A percentile compares a stretch with the other conserved stretches of the same genome.
Conservation (phyloP, 1,140 invertebrate species). For the Medauroidea extradentata region DNA sequence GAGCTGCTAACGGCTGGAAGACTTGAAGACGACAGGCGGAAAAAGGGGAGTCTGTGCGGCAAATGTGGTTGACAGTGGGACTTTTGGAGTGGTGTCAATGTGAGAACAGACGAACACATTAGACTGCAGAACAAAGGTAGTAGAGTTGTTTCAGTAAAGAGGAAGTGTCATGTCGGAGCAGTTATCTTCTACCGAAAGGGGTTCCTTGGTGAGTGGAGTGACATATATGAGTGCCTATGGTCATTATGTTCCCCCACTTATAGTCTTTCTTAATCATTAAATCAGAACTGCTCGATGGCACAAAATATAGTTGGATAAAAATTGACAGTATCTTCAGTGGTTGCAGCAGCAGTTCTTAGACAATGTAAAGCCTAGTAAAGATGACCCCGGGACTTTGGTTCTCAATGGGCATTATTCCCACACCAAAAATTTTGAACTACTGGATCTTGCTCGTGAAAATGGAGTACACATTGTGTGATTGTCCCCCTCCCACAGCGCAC, state of each 20-base stretch:
- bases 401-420: conserved; percentile 42
- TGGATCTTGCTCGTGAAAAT: conserved; percentile 36
- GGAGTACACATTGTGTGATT: conserved; percentile 34
- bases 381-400: conserved; percentile 33
- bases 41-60: too few relatives aligned
- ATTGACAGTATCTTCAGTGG: conserved; percentile 35
- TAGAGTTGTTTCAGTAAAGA: conserved; percentile 30
- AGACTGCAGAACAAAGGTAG: too few relatives aligned
- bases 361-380: conserved; percentile 16
- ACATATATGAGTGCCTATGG: too few relatives aligned
- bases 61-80: too few relatives aligned
- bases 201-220: too few relatives aligned
- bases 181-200: too few relatives aligned
- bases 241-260: conserved; percentile 35
- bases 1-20: too few relatives aligned
- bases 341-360: conserved; percentile 33
- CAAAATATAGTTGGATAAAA: conserved; percentile 34
- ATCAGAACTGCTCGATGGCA: conserved; percentile 17
- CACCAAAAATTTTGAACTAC: conserved; percentile 38
- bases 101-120: too few relatives aligned
- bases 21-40: too few relatives aligned
- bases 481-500: too few relatives aligned
- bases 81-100: too few relatives aligned
- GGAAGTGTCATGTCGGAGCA: conserved; percentile 33
- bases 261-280: conserved; percentile 34